phyloP scores from a whole-genome alignment of 1,140 invertebrate genomes.

The Rhagoletis zephyria region DNA sequence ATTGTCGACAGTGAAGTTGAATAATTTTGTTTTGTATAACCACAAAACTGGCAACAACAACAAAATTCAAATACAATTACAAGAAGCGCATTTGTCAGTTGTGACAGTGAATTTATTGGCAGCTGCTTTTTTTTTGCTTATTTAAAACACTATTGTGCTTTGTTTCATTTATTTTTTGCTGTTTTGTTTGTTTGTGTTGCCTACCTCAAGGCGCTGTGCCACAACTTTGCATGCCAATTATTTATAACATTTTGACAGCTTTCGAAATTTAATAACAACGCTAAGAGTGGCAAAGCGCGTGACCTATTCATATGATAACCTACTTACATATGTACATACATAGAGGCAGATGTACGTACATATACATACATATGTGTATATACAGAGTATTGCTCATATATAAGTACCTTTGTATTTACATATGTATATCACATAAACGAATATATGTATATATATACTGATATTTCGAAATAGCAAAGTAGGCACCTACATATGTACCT shows the following conservation, averaged over 20 bases:
- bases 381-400: not conserved
- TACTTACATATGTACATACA: not conserved
- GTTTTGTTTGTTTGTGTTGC: not conserved
- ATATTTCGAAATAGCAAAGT: no score
- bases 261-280: not conserved
- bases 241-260: slow-evolving; percentile 56
- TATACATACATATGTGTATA: not conserved
- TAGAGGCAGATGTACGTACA: not conserved
- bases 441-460: no score
- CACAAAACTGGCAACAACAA: not conserved
- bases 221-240: slow-evolving; percentile 56
- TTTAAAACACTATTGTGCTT: not conserved
- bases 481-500: no score
- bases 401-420: no score
- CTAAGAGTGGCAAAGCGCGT: not conserved
- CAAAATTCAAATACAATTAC: not conserved
- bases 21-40: not conserved
- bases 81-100: not conserved
- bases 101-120: slow-evolving; percentile 9
- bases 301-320: not conserved
- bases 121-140: not conserved
- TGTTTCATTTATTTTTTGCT: not conserved
- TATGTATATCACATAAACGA: no score
- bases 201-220: not conserved
- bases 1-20: not conserved